phyloP scores from a whole-genome alignment of 2,888 invertebrate species.

The Apantesis nais region DNA sequence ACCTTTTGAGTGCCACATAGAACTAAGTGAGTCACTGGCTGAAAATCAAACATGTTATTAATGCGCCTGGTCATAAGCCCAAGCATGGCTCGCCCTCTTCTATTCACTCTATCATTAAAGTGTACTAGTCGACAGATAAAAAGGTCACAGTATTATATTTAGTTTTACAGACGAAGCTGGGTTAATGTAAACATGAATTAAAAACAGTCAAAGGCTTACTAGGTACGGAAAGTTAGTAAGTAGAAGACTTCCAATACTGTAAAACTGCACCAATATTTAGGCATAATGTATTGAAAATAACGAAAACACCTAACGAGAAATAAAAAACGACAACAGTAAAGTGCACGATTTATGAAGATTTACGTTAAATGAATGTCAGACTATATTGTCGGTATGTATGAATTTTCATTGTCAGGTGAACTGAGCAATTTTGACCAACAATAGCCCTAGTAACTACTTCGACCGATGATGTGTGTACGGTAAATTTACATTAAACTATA shows the following conservation, averaged over 20 bases:
- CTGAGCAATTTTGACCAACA: neutral
- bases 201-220: too few relatives aligned
- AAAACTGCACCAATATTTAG: neutral
- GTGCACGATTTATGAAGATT: neutral
- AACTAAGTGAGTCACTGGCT: too few relatives aligned
- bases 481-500: neutral
- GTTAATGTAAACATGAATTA: neutral
- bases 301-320: neutral
- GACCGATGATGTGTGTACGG: neutral
- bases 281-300: neutral
- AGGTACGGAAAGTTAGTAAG: too few relatives aligned
- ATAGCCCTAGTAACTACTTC: neutral
- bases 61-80: too few relatives aligned
- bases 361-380: neutral
- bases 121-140: too few relatives aligned
- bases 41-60: too few relatives aligned
- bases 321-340: neutral
- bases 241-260: too few relatives aligned
- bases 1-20: neutral
- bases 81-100: too few relatives aligned
- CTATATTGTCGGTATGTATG: neutral
- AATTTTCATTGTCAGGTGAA: conserved; percentile 4
- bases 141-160: too few relatives aligned
- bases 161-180: too few relatives aligned
- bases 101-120: too few relatives aligned